Base-by-base conservation (phyloP, 92 coral and sea anemone species). In the Isaurus tuberculatus region DNA sequence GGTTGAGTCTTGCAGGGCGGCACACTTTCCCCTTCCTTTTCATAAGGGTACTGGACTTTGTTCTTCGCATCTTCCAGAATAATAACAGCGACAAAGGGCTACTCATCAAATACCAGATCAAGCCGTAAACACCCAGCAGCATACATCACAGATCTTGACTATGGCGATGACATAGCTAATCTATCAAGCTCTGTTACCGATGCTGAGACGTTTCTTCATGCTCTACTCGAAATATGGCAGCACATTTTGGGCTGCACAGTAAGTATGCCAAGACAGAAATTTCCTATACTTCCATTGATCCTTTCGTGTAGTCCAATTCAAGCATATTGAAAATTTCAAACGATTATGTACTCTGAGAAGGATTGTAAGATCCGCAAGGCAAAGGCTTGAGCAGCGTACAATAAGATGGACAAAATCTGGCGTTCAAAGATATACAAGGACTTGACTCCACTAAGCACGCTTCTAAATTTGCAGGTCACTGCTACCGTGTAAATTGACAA, bases 321-420 rank as follows among this genome's bases (percentile, higher is more conserved):
- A 46, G 16, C 73, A 68, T 1, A 42, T 68, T 22, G 55, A 72
- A 19, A 20, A 72, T 27, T 72, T 72, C 40, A 72, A 43, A 15
- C 37, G 48, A 72, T 72, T 43, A 72, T 72, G 79, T 53, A 72
- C 49, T 72, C 79, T 51, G 79, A 36, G 58, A 72, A 72, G 2
- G 28, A 72, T 23, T 27, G 25, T 7, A 17, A 19, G 30, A 32
- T 40, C 7, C 44, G 43, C 8, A 68, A 68, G 28, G 31, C 40
- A 3, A 8, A 8, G 42, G 40, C 73, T 6, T 28, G 15, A 1
- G 20, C 20, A 29, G 73, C 44, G 11, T 68, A 40, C 11, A n/a
- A 68, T 29, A 0, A 19, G 28, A 3, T 57, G 65, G 29, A 57
- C 2, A 53, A 53, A 0, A 57, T 57, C 53, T 46, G 53, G 53